Base-by-base conservation (phyloP, 2,113 vertebrate species). In the Nerophis ophidion region DNA sequence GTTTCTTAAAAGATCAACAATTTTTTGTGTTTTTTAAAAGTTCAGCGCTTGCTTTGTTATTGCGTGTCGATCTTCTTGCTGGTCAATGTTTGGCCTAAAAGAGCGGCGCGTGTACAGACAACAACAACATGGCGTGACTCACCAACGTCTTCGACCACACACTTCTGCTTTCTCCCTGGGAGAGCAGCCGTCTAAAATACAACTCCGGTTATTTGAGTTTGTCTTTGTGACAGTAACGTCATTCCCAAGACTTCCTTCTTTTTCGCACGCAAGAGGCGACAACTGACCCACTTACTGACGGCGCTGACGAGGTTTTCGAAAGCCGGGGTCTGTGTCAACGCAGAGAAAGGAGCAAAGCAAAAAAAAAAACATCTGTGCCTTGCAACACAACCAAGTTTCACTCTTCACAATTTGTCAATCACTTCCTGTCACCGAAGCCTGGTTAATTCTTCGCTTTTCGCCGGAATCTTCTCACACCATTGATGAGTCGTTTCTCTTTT, bases 181-280 rank as follows among this genome's bases (percentile, higher is more conserved):
- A 75, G 59, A 82, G 78, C 80, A 51, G 76, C 60, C 61, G 53
- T 16, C 63, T 67, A 73, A 74, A 77, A 77, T 57, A 70, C 35
- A 55, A 53, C 48, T n/a, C 2, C 0, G 57, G 46, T 75, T 84
- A 80, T 86, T 86, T 82, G 68, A 72, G 70, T 66, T 68, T 72
- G 66, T 72, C 78, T 75, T 75, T 61, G 68, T 82, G 85, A 82
- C 73, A 73, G 66, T 82, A 65, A 86, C 81, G 79, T 89, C 85
- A 87, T 70, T 7, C 2, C 47, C 34, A 47, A 15, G 0, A 82
- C 63, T 90, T 90, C 88, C 86, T 48, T 51, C 51, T 90, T 88
- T 48, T 83, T 88, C 79, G 78, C 89, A 90, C 87, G 87, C 84
- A 33, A 81, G 82, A 64, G 66, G 17, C 57, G 55, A 57, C 61